Evolutionary conservation across 2,888 invertebrate genomes (phyloP).

Genomic region (Pseudeuparius sepicola): DNA sequence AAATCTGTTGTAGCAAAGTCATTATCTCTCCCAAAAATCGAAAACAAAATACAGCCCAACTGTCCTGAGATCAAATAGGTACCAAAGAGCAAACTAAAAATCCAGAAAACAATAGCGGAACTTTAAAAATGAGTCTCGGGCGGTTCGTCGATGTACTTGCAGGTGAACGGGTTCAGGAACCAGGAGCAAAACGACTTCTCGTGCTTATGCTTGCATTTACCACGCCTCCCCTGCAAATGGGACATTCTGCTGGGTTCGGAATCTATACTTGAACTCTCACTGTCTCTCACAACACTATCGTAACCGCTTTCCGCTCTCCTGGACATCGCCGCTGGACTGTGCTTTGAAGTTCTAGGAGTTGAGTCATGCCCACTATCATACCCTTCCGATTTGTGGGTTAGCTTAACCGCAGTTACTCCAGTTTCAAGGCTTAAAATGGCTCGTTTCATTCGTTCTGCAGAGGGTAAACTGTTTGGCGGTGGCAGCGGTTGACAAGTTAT

Average conservation of each 20-base stretch:
- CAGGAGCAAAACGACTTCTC: constrained; percentile 66
- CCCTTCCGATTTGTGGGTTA: constrained; percentile 50
- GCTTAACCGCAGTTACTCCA: constrained; percentile 52
- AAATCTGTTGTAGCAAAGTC: no score
- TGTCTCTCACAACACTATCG: constrained; percentile 80
- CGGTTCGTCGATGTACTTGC: constrained; percentile 59
- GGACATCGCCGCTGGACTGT: constrained; percentile 68
- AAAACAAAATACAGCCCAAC: no score
- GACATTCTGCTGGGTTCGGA: constrained; percentile 51
- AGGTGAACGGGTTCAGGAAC: constrained; percentile 66
- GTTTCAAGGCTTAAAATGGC: constrained; percentile 54
- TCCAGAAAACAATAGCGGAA: no score
- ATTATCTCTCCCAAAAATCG: no score
- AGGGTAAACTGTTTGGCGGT: constrained; percentile 51
- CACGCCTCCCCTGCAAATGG: constrained; percentile 36
- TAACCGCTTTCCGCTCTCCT: constrained; percentile 82
- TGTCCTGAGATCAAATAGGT: no score
- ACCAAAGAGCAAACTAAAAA: no score
- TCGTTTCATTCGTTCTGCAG: constrained; percentile 52
- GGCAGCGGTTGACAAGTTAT: constrained; percentile 34
- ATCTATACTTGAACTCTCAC: constrained; percentile 79
- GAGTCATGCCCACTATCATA: constrained; percentile 80
- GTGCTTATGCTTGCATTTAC: constrained; percentile 56
- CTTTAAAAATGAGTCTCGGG: constrained; percentile 40
- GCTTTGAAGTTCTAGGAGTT: constrained; percentile 71